Evolutionary conservation across 2,113 vertebrate species (phyloP), one percentile per base, ranked within the genome.

Genomic region (Brachypodius melanocephalos): DNA sequence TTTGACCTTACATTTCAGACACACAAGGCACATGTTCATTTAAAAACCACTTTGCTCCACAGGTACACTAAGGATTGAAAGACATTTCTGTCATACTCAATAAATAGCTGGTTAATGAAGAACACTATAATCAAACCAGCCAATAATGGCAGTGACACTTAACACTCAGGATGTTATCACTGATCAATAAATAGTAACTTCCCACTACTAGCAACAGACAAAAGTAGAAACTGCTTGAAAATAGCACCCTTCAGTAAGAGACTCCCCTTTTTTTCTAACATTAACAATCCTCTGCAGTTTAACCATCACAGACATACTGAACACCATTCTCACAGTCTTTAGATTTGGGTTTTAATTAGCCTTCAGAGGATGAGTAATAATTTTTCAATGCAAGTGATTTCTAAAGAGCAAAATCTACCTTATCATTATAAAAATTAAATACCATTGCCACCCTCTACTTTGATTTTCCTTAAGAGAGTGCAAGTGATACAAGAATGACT

Each of bases 331-430:
- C 25, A 45, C 2, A 63, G 7, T 51, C 34, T 73, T 49, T 24
- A 57, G 17, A 34, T 68, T 58, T 48, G 46, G 3, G 38, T 79
- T 91, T 73, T 76, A 74, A 81, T 74, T 63, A 80, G 46, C 24
- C 62, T 67, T 91, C 38, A 59, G 46, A 77, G 24, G 24, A 89
- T 43, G 66, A 95, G 46, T 69, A 93, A 66, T 36, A 58, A 18
- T 88, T 94, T 91, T 80, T 51, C 67, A 83, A 46, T 31, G 25
- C 29, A 72, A 92, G n/a, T 38, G 24, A 42, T 89, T 83, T 79
- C 61, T 83, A 82, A 95, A 94, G 69, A 79, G 21, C 45, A 89
- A 93, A 79, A 68, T 61, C 93, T 79, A 91, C 58, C 58, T 88
- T 82, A 66, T 45, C 48, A 65, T 69, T 76, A 89, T n/a, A 66